Evolutionary conservation across 2,888 invertebrate species (phyloP).

Genomic region (Coelinius sp.): DNA sequence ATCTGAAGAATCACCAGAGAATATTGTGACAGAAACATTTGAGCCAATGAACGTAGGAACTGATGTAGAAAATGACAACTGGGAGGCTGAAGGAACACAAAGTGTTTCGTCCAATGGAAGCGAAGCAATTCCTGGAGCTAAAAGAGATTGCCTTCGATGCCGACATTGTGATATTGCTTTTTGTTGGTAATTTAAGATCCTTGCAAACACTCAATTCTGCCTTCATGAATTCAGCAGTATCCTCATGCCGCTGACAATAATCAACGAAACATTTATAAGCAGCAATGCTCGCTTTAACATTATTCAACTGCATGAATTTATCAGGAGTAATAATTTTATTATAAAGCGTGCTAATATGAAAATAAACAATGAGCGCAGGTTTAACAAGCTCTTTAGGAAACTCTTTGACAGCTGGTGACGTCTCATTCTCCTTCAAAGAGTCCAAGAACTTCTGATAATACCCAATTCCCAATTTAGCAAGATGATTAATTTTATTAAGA

Average conservation of each 20-base stretch:
- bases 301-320: slow-evolving; percentile 76
- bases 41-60: no score
- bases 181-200: no score
- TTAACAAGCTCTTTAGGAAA: slow-evolving; percentile 76
- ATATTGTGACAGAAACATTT: no score
- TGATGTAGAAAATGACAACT: no score
- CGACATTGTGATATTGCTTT: no score
- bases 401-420: slow-evolving; percentile 71
- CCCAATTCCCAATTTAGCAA: slow-evolving; percentile 82
- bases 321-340: slow-evolving; percentile 83
- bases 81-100: no score
- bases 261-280: slow-evolving; percentile 81
- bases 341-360: slow-evolving; percentile 81
- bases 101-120: no score
- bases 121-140: no score
- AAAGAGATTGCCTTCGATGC: no score
- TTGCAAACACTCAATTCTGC: slow-evolving; percentile 85
- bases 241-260: slow-evolving; percentile 81
- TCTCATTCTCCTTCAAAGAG: slow-evolving; percentile 75
- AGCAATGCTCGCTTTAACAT: slow-evolving; percentile 79
- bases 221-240: slow-evolving; percentile 77
- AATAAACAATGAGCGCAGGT: slow-evolving; percentile 83
- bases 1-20: no score
- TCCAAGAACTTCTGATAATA: slow-evolving; percentile 82
- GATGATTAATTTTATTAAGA: slow-evolving; percentile 83